Conservation (phyloP, 2,797 vertebrate genomes). For the Enteromius afrohamiltoni region DNA sequence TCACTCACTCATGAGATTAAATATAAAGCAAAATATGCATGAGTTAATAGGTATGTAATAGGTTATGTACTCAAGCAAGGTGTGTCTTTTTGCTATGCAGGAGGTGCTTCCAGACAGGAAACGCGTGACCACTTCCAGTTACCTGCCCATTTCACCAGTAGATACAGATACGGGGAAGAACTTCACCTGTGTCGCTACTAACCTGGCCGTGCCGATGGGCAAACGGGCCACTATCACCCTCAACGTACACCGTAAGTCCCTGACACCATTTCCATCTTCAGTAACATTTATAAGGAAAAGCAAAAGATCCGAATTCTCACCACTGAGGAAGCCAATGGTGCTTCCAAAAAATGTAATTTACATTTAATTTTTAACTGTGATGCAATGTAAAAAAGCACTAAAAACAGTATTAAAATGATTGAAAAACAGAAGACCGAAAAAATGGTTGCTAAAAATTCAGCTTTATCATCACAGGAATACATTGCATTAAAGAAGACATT, state of each 20-base stretch:
- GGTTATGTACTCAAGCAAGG: neutral
- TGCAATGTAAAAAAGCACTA: neutral
- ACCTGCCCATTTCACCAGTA: conserved; percentile 85
- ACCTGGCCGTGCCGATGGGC: conserved; percentile 83
- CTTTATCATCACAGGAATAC: neutral
- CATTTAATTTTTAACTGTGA: neutral
- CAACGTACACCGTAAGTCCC: conserved; percentile 89
- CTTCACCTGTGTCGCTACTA: conserved; percentile 86
- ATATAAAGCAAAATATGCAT: neutral
- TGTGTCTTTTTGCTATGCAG: conserved; percentile 66
- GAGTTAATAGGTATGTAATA: neutral
- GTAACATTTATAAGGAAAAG: neutral
- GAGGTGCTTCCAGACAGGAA: conserved; percentile 89
- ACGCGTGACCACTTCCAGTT: conserved; percentile 89
- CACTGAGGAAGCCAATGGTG: neutral
- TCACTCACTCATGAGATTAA: neutral
- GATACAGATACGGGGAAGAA: conserved; percentile 89
- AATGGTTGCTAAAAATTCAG: neutral
- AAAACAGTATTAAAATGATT: neutral
- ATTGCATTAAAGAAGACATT: neutral
- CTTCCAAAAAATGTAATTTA: too few species aligned
- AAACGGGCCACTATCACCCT: conserved; percentile 88
- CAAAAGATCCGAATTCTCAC: neutral
- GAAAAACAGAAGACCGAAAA: neutral
- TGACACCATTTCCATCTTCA: neutral